Evolutionary conservation across 1,140 invertebrate genomes (phyloP), one percentile per base, ranked within the genome.

Genomic region (Temnothorax curvispinosus): DNA sequence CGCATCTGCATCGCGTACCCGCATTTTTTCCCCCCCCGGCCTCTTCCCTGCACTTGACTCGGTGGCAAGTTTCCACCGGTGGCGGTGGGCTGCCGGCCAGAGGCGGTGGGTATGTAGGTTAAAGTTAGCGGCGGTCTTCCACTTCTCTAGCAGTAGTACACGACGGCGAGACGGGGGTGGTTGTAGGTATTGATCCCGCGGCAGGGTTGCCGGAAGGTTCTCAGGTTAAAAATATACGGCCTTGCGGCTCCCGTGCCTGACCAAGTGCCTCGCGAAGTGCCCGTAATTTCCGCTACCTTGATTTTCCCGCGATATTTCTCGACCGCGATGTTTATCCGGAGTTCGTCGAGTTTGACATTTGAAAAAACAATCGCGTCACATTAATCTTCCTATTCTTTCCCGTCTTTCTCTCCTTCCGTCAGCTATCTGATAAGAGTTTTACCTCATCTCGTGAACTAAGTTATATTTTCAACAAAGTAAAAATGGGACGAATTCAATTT

Each of bases 151-250:
- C 88, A 91, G 92, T 93, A 92, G 92, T 91, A 90, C 86, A 89
- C 77, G 52, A 88, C 84, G 64, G 64, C 88, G 88, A 78, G 76
- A 89, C 78, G 90, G 84, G 80, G 90, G 86, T 88, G 81, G 90
- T 87, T 89, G 85, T 89, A 91, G 93, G 92, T 94, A 94, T 94
- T 94, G 94, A 94, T 94, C 92, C 93, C 93, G 86, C 69, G 85
- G 56, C 84, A 88, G 88, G 85, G 90, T 88, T 89, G 90, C 93
- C 90, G 91, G 93, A 93, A 93, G 93, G 91, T 94, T 92, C 90
- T 92, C 77, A 92, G 93, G 93, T 94, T 94, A 94, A 94, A 94
- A 94, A 94, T 94, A 94, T 89, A 93, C 93, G 92, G 92, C 93
- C 92, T 93, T 93, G 92, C 90, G 85, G 74, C 89, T 75, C 81